Evolutionary conservation across 1,140 invertebrate species (phyloP).

Genomic region (Cherax destructor): DNA sequence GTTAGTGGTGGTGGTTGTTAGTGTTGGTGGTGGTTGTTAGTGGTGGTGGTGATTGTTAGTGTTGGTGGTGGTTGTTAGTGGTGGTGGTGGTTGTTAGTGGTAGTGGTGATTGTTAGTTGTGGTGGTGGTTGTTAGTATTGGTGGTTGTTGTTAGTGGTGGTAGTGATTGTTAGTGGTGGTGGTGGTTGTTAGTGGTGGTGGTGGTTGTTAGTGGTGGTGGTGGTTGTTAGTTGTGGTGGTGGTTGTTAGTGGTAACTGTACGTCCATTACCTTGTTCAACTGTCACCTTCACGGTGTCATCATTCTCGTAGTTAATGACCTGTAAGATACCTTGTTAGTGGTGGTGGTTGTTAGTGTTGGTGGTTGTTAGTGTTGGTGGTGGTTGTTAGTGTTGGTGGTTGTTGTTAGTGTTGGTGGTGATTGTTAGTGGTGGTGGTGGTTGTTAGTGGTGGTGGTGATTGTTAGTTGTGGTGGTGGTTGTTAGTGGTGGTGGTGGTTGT

Average conservation of each 20-base stretch:
- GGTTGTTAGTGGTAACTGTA: constrained; percentile 11
- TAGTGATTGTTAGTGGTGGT: no score
- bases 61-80: not conserved
- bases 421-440: not conserved
- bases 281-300: constrained; percentile 19
- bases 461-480: no score
- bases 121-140: not conserved
- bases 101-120: no score
- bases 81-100: not conserved
- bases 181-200: no score
- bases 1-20: no score
- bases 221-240: no score
- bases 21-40: not conserved
- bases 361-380: not conserved
- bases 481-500: no score
- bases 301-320: constrained; percentile 58
- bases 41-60: constrained; percentile 7
- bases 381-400: not conserved
- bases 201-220: no score
- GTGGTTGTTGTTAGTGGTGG: no score
- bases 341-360: not conserved
- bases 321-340: not conserved
- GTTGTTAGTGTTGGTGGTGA: not conserved
- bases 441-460: not conserved
- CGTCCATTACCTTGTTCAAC: constrained; percentile 22